Evolutionary conservation across 2,797 vertebrate genomes (phyloP).

Genomic region (Pseudochirops cupreus): DNA sequence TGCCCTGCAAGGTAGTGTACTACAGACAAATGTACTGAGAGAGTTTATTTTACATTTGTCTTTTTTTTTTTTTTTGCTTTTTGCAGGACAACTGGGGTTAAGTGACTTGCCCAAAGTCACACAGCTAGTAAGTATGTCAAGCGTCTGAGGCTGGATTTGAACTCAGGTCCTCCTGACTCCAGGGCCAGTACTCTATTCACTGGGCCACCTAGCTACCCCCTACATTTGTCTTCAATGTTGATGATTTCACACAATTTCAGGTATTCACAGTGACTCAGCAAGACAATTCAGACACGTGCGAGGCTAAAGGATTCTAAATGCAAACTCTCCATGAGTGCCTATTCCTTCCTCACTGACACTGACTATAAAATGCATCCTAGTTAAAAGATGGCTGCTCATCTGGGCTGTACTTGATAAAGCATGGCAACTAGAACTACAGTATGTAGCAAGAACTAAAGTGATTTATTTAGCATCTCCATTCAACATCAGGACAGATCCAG

Average conservation of each 20-base stretch:
- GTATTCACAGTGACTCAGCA: conserved; percentile 22
- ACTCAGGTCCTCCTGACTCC: too few species aligned
- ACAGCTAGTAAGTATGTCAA: too few species aligned
- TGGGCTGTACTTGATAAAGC: conserved; percentile 68
- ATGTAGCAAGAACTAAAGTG: conserved; percentile 46
- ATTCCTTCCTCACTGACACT: not conserved
- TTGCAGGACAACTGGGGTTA: too few species aligned
- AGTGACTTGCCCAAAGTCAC: too few species aligned
- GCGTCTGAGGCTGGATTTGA: too few species aligned
- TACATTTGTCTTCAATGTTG: not conserved
- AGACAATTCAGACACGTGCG: not conserved
- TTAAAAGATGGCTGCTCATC: conserved; percentile 67
- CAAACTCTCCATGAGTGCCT: not conserved
- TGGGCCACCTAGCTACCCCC: too few species aligned
- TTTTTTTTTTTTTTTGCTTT: not conserved
- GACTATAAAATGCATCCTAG: conserved; percentile 70
- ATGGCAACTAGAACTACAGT: not conserved
- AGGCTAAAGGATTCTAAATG: conserved; percentile 28
- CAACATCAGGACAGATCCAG: conserved; percentile 75
- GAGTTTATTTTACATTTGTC: not conserved
- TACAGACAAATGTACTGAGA: conserved; percentile 10
- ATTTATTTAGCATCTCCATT: conserved; percentile 51
- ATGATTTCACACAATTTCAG: conserved; percentile 51
- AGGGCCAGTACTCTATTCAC: too few species aligned
- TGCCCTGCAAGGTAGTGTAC: not conserved